phyloP scores from a whole-genome alignment of 2,113 vertebrate species.

The Girardinichthys multiradiatus region DNA sequence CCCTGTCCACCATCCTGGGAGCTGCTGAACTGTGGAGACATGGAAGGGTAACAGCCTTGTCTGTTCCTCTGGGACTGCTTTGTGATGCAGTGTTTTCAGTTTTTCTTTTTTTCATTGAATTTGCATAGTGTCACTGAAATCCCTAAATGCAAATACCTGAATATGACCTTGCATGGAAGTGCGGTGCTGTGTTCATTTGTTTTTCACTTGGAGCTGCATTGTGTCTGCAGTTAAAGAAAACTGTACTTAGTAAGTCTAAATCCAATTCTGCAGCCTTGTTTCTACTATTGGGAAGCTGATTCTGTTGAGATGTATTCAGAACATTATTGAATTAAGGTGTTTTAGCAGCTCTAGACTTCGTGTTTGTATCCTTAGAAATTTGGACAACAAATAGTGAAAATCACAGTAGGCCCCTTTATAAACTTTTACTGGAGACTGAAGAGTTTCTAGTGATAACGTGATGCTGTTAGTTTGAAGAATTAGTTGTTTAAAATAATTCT shows the following conservation, averaged over 20 bases:
- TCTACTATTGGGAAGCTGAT: too few relatives aligned
- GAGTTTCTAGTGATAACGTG: not conserved
- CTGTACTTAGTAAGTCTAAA: not conserved
- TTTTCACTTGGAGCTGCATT: not conserved
- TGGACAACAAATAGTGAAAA: too few relatives aligned
- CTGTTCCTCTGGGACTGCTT: constrained; percentile 1
- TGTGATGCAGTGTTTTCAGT: constrained; percentile 16
- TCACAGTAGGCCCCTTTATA: not conserved
- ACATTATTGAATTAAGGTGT: too few relatives aligned
- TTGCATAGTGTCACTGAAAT: not conserved
- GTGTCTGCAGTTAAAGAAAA: not conserved
- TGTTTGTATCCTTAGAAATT: too few relatives aligned
- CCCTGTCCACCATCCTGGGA: constrained; percentile 18
- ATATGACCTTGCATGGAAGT: constrained; percentile 32
- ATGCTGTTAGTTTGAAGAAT: not conserved
- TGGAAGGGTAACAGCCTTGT: constrained; percentile 49
- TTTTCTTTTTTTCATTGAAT: not conserved
- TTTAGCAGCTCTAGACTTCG: too few relatives aligned
- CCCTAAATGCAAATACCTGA: not conserved
- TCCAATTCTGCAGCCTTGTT: not conserved
- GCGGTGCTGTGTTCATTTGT: not conserved
- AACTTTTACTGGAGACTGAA: not conserved
- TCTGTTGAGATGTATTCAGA: too few relatives aligned
- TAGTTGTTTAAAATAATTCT: too few relatives aligned
- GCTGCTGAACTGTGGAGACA: constrained; percentile 11